phyloP scores from a whole-genome alignment of 2,888 invertebrate genomes.

The Macropis europaea region DNA sequence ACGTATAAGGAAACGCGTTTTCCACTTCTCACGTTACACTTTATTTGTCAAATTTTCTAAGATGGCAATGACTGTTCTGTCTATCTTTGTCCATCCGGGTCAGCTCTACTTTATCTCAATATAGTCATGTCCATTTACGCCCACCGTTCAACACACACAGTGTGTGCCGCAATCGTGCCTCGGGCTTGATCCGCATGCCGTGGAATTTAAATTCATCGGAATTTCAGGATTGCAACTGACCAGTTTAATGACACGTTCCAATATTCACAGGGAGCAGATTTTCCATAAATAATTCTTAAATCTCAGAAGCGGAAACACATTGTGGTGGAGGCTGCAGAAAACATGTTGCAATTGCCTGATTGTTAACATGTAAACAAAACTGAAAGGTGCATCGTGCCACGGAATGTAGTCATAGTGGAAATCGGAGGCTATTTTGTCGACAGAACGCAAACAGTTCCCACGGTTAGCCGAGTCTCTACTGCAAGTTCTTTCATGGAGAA shows the following conservation, averaged over 20 bases:
- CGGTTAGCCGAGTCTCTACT: constrained; percentile 20
- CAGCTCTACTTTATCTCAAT: background rate
- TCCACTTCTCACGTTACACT: background rate
- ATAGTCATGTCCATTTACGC: constrained; percentile 27
- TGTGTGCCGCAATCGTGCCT: constrained; percentile 5
- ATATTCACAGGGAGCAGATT: background rate
- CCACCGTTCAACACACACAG: constrained; percentile 13
- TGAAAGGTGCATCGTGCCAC: background rate
- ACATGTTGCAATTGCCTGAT: background rate
- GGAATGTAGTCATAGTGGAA: constrained; percentile 13
- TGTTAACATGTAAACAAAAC: background rate
- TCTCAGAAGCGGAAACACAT: background rate
- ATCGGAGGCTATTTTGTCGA: constrained; percentile 15
- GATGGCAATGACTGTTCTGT: background rate
- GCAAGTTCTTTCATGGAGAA: constrained; percentile 21
- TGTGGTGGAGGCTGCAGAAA: too few species aligned
- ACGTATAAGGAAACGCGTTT: too few species aligned
- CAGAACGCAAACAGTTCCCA: constrained; percentile 26
- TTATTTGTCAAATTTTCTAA: background rate
- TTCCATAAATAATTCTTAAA: background rate
- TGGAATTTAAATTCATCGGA: constrained; percentile 4
- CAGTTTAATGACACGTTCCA: background rate
- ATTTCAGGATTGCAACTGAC: background rate
- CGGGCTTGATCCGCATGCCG: background rate
- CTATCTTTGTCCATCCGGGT: background rate